These are phyloP conservation scores for Tiphia femorata DNA, from an alignment of 2,888 invertebrate species.

Conservation along the genomic window DNA sequence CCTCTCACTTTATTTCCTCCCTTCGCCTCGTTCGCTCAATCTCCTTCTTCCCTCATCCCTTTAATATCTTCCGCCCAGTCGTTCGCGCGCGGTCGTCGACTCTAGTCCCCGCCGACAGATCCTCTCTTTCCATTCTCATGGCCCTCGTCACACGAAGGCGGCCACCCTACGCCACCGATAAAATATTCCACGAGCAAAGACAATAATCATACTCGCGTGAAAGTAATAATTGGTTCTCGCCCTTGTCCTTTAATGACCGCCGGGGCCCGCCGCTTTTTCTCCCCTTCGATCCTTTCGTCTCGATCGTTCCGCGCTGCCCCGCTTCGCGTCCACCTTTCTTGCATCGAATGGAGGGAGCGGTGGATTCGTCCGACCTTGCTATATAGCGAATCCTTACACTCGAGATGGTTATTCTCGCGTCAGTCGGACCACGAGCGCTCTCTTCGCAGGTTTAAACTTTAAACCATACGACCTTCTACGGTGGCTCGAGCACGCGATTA, in stretches of 20 bases:
- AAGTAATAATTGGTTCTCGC: constrained; percentile 64
- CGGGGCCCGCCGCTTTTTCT: too few relatives aligned
- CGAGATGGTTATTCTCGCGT: too few relatives aligned
- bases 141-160: not conserved
- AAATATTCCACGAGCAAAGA: too few relatives aligned
- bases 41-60: not conserved
- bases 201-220: constrained; percentile 63
- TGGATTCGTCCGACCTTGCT: too few relatives aligned
- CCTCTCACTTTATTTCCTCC: not conserved
- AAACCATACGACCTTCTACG: too few relatives aligned
- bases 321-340: too few relatives aligned
- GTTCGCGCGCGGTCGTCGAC: not conserved
- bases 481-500: too few relatives aligned
- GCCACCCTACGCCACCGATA: constrained; percentile 19
- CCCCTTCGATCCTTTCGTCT: constrained; percentile 2
- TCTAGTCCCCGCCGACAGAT: not conserved
- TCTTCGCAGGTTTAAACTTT: too few relatives aligned
- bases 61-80: not conserved
- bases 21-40: constrained; percentile 2
- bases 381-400: too few relatives aligned
- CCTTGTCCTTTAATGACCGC: constrained; percentile 61
- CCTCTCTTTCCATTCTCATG: not conserved
- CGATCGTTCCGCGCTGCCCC: too few relatives aligned
- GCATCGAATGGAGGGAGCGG: too few relatives aligned
- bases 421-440: too few relatives aligned